Evolutionary conservation across 2,797 vertebrate species (phyloP).

Genomic region (Gymnothorax javanicus): DNA sequence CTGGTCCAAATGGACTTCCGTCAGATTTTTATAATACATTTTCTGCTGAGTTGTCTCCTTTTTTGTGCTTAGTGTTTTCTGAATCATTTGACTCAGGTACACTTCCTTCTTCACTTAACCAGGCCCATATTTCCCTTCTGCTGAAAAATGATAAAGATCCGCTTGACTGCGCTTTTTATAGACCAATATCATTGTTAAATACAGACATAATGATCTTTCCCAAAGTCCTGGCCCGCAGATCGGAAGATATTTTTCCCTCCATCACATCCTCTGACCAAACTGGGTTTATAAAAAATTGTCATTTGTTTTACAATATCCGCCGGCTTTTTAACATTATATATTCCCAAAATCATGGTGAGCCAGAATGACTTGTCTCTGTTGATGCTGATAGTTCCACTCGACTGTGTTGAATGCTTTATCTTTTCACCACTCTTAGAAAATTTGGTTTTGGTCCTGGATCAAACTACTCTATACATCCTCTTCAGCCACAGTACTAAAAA

Average conservation of each 20-base stretch:
- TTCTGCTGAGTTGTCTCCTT: neutral
- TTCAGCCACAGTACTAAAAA: neutral
- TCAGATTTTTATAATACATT: neutral
- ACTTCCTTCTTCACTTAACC: constrained; percentile 3
- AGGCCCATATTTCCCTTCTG: constrained; percentile 14
- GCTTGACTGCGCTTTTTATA: constrained; percentile 2
- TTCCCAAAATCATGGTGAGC: neutral
- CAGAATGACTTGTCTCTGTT: constrained; percentile 3
- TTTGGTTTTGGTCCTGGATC: constrained; percentile 19
- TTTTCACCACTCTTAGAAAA: neutral
- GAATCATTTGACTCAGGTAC: too few relatives aligned
- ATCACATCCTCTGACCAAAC: neutral
- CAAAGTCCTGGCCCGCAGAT: neutral
- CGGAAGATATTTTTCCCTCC: too few relatives aligned
- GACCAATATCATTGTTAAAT: neutral
- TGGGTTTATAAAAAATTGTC: constrained; percentile 4
- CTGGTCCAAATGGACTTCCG: too few relatives aligned
- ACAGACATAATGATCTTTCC: constrained; percentile 1
- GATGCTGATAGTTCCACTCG: too few relatives aligned
- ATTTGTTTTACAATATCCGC: neutral
- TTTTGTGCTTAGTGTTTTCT: neutral
- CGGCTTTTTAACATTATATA: constrained; percentile 7
- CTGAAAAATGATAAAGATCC: constrained; percentile 15
- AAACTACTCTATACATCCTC: constrained; percentile 15
- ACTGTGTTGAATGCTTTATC: constrained; percentile 2